Percentiles rank a stretch among this genome's conserved stretches.
phyloP scores from a whole-genome alignment of 2,113 vertebrate genomes.

The Pelobates fuscus region DNA sequence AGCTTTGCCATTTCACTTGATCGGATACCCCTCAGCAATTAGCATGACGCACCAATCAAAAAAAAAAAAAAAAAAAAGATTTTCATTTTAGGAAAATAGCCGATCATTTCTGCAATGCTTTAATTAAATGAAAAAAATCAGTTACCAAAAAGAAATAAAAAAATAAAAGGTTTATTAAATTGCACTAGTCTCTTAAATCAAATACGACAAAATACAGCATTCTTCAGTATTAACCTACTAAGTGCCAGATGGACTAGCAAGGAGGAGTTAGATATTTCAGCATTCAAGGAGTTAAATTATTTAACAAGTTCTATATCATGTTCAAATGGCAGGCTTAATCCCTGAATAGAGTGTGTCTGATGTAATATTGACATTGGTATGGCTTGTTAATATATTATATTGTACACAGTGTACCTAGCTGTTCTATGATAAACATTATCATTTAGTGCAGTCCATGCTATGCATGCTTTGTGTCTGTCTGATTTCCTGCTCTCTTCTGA shows the following conservation, averaged over 20 bases:
- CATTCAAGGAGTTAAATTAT: background rate
- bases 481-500: conserved; percentile 34
- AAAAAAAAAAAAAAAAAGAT: background rate
- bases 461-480: conserved; percentile 45
- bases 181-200: too few relatives aligned
- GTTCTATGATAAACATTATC: conserved; percentile 42
- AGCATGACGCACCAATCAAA: background rate
- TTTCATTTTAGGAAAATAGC: too few relatives aligned
- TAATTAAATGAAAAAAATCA: too few relatives aligned
- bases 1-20: background rate
- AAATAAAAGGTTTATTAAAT: too few relatives aligned
- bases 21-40: background rate
- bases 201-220: too few relatives aligned
- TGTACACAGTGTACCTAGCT: conserved; percentile 36
- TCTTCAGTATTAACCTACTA: too few relatives aligned
- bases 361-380: conserved; percentile 16
- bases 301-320: background rate
- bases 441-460: conserved; percentile 30
- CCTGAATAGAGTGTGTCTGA: background rate
- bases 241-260: background rate
- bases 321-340: background rate
- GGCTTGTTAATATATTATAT: conserved; percentile 34
- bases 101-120: too few relatives aligned
- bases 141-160: too few relatives aligned
- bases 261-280: background rate